A percentile compares a stretch with the other conserved stretches of the same genome.
These are phyloP conservation scores for Drosophila navojoa DNA, from an alignment of 1,140 invertebrate species.

Conservation along the genomic window DNA sequence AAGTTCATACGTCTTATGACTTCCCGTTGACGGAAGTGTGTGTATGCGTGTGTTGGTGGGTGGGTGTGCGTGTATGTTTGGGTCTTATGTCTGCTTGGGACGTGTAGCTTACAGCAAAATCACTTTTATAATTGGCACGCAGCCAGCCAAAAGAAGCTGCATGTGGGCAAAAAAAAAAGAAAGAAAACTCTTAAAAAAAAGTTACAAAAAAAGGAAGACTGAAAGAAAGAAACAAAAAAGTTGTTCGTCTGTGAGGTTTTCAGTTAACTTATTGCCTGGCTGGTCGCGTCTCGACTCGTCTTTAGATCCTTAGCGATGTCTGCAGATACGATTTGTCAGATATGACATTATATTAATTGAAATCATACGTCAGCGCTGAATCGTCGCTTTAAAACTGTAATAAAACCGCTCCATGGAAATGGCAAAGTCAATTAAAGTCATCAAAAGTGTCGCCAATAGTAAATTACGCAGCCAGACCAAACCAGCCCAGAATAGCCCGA, in stretches of 20 bases:
- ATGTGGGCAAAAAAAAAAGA: conserved; percentile 32
- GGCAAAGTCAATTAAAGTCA: conserved; percentile 63
- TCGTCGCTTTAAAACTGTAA: conserved; percentile 12
- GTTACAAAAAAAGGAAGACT: conserved; percentile 17
- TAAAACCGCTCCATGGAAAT: conserved; percentile 25
- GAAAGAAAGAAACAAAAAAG: conserved; percentile 22
- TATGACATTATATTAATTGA: conserved; percentile 80
- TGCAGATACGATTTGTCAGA: conserved; percentile 73
- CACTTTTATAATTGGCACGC: conserved; percentile 82
- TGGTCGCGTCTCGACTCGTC: conserved; percentile 9
- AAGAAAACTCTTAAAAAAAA: conserved; percentile 6
- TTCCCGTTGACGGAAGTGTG: conserved; percentile 79
- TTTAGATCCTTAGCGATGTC: conserved; percentile 62
- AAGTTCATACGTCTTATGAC: conserved; percentile 82
- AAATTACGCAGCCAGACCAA: conserved; percentile 37
- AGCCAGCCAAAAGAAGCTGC: conserved; percentile 72
- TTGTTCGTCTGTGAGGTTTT: conserved; percentile 58
- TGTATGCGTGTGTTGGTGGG: conserved; percentile 36
- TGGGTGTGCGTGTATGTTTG: conserved; percentile 20
- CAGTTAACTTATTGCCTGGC: conserved; percentile 42
- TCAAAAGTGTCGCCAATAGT: conserved; percentile 41
- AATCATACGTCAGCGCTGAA: conserved; percentile 45
- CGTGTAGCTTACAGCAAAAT: conserved; percentile 78
- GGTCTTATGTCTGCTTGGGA: conserved; percentile 59
- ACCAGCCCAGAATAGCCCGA: neutral